Base-by-base conservation (phyloP, 2,888 invertebrate species). In the Cordylochernes scorpioides region DNA sequence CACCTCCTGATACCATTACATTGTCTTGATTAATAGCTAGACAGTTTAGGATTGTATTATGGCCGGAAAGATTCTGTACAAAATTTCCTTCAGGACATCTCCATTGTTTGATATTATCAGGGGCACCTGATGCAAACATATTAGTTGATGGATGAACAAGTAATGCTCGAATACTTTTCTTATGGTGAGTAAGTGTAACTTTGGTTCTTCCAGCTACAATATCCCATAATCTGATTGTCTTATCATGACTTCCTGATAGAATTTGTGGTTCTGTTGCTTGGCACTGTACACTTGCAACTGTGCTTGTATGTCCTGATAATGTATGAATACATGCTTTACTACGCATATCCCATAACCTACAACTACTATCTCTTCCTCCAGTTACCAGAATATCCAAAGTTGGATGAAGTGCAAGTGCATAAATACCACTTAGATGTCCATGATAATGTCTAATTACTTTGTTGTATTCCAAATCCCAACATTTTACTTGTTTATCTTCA, bases 91-190 rank as follows among this genome's bases (percentile, higher is more conserved):
- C 84, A 0, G 91, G 94, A 48, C 88, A 88, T 51, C 77, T 80
- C 97, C 97, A 97, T 50, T 94, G 88, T 50, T 97, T 97, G 39
- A 99, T 82, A 50, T 97, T 94, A 51, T 97, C 94, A 0, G 97
- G 88, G 0, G 91, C 88, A 0, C 82, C 97, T 1, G 88, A 88
- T 0, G 82, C 94, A 55, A 99, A 94, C 62, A 86, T 86, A 53
- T 91, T 67, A 36, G 64, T 64, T 44, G 21, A 48, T 2, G 65
- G 65, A 48, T 66, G 64, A 15, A 63, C 46, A 3, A 55, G 55
- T 14, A 66, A 41, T 3, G 63, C 57, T 29, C 65, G 50, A 14
- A 66, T 62, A 51, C 59, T 91, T 51, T 94, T 94, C 57, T 99
- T 99, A 58, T 97, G 97, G 58, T 99, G 88, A 2, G 97, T 97